Base-by-base conservation (phyloP, 2,888 invertebrate species). In the Pristionchus fissidentatus region DNA sequence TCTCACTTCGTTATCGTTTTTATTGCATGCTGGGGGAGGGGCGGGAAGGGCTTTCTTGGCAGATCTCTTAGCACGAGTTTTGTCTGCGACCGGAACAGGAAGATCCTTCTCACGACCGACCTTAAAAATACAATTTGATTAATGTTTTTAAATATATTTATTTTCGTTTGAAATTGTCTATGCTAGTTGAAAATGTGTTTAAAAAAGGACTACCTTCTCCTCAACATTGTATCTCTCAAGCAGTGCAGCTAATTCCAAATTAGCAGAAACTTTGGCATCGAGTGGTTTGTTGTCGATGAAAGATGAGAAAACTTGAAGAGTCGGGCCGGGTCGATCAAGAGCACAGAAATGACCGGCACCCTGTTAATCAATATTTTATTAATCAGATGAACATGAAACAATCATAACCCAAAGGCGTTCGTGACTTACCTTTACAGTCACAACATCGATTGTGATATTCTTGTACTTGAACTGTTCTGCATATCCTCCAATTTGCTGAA, bases 271-370 rank as follows among this genome's bases (percentile, higher is more conserved):
- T 0, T 35, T 35, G n/a, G n/a, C 29, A 13, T 52, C 38, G 57
- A 38, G 57, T 22, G 49, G 22, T 1, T 29, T 13, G 38, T 41
- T 57, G 26, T 79, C 43, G n/a, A 79, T 15, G 79, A 79, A 79
- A 3, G 52, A 29, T n/a, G 79, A 52, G 41, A 79, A 19, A 55
- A 81, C 46, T 46, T 95, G 95, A 29, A 95, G 94, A 1, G 95
- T 95, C 95, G 95, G 95, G 89, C 95, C 94, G 0, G 96, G 96
- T 92, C 96, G 95, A 93, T 96, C 96, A 43, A 94, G 94, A 0
- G 96, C 96, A 13, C 95, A 95, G 95, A 96, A 95, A 90, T 96
- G 96, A 0, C 96, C 96, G 22, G 96, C 95, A 57, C 89, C 89
- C 85, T 89, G 43, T 7, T 29, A 41, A 46, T 35, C 4, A n/a